Evolutionary conservation across 1,140 invertebrate species (phyloP), one percentile per base, ranked within the genome.

Genomic region (Berghia stephanieae): DNA sequence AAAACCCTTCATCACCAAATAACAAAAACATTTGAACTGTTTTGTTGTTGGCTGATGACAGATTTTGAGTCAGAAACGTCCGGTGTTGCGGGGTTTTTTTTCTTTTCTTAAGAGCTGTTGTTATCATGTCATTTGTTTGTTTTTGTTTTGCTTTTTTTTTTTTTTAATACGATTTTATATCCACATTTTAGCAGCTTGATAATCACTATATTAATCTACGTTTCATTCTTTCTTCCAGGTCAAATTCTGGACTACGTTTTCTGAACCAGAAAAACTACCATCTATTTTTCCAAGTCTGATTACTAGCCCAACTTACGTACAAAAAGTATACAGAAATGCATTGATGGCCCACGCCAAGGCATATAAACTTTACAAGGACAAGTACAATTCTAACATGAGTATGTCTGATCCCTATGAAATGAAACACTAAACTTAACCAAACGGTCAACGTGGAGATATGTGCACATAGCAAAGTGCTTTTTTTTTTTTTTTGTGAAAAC

Each of bases 201-300:
- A 16, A 63, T 63, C 27, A 27, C 31, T 18, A 27, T 36, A 34
- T 67, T 34, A 5, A 40, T 68, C 24, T 40, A 3, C 24, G 3
- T 6, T 40, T 42, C 5, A 16, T 60, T 60, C 2, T 49, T 67
- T 6, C 49, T 44, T 78, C 21, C 52, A 88, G 79, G 89, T 90
- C 1, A 87, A 87, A 69, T 73, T 72, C 8, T 90, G 88, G 88
- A 79, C 89, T 4, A 90, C 90, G 6, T 80, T 90, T 31, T 88
- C 89, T 74, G 89, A 90, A 43, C 87, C 89, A 10, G 81, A 72
- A 1, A 77, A 10, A 73, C 79, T 10, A 70, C 44, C 1, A 46
- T 77, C 43, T 82, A 83, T 36, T 80, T 84, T 13, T 81, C 82
- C n/a, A 36, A 79, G 0, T 69, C 74, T 4, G 66, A 67, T 24